Conservation (phyloP, 2,113 vertebrate species). For the Arvicanthis niloticus region DNA sequence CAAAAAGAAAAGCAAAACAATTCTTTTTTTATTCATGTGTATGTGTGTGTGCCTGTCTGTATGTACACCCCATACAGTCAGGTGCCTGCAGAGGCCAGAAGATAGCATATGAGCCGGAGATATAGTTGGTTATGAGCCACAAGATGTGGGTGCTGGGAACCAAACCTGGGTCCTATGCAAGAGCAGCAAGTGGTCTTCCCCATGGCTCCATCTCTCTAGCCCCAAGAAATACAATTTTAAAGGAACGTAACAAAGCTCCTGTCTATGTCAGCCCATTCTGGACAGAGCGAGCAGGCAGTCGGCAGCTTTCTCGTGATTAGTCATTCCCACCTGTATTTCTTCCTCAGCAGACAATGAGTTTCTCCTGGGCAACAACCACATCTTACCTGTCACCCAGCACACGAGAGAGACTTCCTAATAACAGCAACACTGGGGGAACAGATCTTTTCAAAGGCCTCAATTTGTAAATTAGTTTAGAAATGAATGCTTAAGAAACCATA, state of each 20-base stretch:
- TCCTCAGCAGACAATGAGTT: not conserved
- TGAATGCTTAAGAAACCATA: not conserved
- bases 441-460: not conserved
- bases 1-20: not conserved
- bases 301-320: not conserved
- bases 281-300: not conserved
- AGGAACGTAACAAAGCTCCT: not conserved
- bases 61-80: no score
- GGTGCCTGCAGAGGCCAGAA: not conserved
- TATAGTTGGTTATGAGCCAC: not conserved
- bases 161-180: no score
- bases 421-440: not conserved
- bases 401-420: not conserved
- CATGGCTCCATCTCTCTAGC: not conserved
- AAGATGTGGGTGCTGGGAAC: not conserved
- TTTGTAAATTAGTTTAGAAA: conserved; percentile 14
- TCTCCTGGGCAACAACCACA: not conserved
- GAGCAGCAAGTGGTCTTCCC: not conserved
- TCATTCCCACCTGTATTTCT: not conserved
- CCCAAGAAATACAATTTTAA: not conserved
- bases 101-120: not conserved
- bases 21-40: not conserved
- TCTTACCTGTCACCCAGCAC: not conserved
- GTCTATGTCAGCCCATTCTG: not conserved
- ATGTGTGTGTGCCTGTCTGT: not conserved